These are phyloP conservation scores for Trachemys scripta DNA, from an alignment of 2,113 vertebrate species.

Conservation along the genomic window DNA sequence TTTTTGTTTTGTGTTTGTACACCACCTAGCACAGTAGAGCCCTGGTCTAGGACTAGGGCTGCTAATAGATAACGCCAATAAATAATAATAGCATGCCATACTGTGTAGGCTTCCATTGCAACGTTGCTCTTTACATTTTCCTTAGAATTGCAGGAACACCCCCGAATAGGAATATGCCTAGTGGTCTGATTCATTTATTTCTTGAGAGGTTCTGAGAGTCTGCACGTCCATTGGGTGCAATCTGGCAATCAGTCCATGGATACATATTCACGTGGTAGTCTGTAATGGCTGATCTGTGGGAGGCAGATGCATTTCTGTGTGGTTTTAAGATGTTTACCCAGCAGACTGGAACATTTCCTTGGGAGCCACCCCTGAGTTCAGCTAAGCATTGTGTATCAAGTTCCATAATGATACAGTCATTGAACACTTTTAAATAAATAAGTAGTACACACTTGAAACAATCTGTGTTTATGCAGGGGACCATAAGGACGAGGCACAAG, in stretches of 20 bases:
- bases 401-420: not conserved
- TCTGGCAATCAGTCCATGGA: not conserved
- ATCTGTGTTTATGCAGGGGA: not conserved
- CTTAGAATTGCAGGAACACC: not conserved
- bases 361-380: not conserved
- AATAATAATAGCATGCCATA: too few species aligned
- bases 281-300: not conserved
- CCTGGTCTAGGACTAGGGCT: too few species aligned
- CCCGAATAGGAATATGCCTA: not conserved
- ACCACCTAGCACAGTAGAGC: too few species aligned
- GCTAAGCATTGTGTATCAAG: rapidly evolving
- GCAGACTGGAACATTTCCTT: not conserved
- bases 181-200: not conserved
- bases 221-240: not conserved
- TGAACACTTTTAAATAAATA: rapidly evolving
- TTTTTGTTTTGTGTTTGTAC: too few species aligned
- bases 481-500: not conserved
- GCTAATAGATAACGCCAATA: too few species aligned
- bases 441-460: not conserved
- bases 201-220: not conserved
- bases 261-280: not conserved
- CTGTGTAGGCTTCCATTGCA: rapidly evolving
- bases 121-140: not conserved
- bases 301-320: not conserved
- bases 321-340: not conserved